These are phyloP conservation scores for Neodontobutis hainanensis DNA, from an alignment of 2,113 vertebrate species.

Conservation along the genomic window DNA sequence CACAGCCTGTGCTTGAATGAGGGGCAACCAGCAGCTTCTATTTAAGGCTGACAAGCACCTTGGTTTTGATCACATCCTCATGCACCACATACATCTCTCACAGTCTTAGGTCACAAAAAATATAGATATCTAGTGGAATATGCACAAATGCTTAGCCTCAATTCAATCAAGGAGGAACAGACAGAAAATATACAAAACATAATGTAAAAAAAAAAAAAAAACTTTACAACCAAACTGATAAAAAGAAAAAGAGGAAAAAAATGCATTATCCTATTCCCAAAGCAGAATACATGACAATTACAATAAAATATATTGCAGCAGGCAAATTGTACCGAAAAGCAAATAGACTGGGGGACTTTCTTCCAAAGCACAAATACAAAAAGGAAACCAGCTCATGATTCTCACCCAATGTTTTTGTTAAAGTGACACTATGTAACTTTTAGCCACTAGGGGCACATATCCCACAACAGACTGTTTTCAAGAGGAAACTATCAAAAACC, in stretches of 20 bases:
- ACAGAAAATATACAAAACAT: conserved; percentile 28
- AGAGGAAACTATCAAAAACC: too few species aligned
- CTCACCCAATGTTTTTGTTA: conserved; percentile 17
- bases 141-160: conserved; percentile 24
- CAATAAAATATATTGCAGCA: too few species aligned
- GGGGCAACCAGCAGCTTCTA: conserved; percentile 66
- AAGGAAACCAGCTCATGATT: conserved; percentile 28
- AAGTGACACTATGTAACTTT: too few species aligned
- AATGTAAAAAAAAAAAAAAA: too few species aligned
- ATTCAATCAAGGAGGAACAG: conserved; percentile 33
- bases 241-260: too few species aligned
- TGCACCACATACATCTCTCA: conserved; percentile 32
- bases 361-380: conserved; percentile 17
- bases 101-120: conserved; percentile 42
- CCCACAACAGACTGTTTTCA: too few species aligned
- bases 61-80: conserved; percentile 27
- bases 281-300: too few species aligned
- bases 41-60: conserved; percentile 72
- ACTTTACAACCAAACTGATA: too few species aligned
- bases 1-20: conserved; percentile 30
- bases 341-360: too few species aligned
- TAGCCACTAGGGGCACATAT: too few species aligned
- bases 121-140: conserved; percentile 40
- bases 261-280: too few species aligned
- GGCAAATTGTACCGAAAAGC: too few species aligned